These are phyloP conservation scores for Molossus molossus DNA, from an alignment of 2,797 vertebrate genomes.

Conservation along the genomic window DNA sequence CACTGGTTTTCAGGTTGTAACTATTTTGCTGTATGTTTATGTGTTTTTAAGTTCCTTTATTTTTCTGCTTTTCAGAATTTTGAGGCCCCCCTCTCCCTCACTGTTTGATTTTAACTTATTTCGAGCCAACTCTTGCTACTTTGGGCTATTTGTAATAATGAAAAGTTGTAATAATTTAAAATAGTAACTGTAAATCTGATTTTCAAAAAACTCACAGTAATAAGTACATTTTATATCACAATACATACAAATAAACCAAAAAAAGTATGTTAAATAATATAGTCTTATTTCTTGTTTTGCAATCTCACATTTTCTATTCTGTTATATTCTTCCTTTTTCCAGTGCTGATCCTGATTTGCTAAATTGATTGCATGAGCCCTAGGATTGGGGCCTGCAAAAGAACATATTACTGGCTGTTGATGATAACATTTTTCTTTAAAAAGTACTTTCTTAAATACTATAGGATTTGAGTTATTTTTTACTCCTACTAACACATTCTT, in stretches of 20 bases:
- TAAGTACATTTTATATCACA: slow-evolving; percentile 65
- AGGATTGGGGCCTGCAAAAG: slow-evolving; percentile 36
- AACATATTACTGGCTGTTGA: not conserved
- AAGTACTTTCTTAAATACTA: slow-evolving; percentile 64
- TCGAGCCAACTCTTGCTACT: slow-evolving; percentile 51
- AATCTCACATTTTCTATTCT: slow-evolving; percentile 61
- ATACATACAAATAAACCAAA: slow-evolving; percentile 11
- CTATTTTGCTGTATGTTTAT: slow-evolving; percentile 62
- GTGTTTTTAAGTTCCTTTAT: slow-evolving; percentile 42
- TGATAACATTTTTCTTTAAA: slow-evolving; percentile 26
- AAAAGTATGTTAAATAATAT: slow-evolving; percentile 48
- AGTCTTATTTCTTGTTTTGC: slow-evolving; percentile 52
- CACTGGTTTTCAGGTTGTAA: slow-evolving; percentile 55
- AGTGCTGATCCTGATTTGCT: slow-evolving; percentile 49
- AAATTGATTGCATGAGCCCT: slow-evolving; percentile 31
- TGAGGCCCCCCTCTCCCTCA: not conserved
- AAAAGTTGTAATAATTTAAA: slow-evolving; percentile 52
- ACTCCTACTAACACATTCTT: not conserved
- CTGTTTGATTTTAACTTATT: slow-evolving; percentile 63
- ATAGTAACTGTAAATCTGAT: slow-evolving; percentile 64
- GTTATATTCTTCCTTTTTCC: not conserved
- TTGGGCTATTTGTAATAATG: slow-evolving; percentile 59
- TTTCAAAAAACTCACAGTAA: slow-evolving; percentile 58
- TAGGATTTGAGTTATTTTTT: slow-evolving; percentile 46
- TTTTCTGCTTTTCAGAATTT: slow-evolving; percentile 65